A percentile compares a stretch with the other conserved stretches of the same genome.
Conservation (phyloP, 2,888 invertebrate genomes). For the Machimus rusticus region DNA sequence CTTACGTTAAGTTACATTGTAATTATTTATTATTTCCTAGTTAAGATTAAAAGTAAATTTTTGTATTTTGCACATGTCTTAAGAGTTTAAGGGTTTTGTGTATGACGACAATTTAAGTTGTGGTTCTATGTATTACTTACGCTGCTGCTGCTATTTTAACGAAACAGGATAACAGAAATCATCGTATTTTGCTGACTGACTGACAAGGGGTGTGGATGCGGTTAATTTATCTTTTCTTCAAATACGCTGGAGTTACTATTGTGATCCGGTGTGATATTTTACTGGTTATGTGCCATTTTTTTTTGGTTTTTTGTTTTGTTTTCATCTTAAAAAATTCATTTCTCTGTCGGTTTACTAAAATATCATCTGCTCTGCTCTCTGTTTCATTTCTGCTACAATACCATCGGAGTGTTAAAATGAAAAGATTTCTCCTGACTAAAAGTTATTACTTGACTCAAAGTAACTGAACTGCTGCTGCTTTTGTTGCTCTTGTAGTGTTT, state of each 20-base stretch:
- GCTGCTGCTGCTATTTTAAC: constrained; percentile 32
- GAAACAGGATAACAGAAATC: constrained; percentile 23
- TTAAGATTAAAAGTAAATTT: constrained; percentile 28
- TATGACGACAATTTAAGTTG: constrained; percentile 46
- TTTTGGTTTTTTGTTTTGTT: constrained; percentile 12
- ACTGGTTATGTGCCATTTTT: constrained; percentile 36
- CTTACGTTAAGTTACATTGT: constrained; percentile 37
- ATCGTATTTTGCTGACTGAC: background rate
- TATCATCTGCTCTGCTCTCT: constrained; percentile 13
- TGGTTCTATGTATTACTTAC: constrained; percentile 32
- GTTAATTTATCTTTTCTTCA: constrained; percentile 11
- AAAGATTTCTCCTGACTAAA: constrained; percentile 45
- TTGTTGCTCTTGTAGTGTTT: background rate
- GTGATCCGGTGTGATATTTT: constrained; percentile 29
- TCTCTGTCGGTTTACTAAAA: constrained; percentile 15
- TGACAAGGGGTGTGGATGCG: background rate
- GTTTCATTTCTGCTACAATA: constrained; percentile 35
- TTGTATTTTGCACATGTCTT: constrained; percentile 39
- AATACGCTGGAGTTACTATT: constrained; percentile 17
- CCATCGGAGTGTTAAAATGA: constrained; percentile 34
- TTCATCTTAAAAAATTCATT: constrained; percentile 29
- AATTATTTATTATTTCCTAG: constrained; percentile 40
- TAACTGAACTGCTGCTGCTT: constrained; percentile 13
- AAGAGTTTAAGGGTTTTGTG: constrained; percentile 41
- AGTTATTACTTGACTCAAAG: constrained; percentile 12